These are phyloP conservation scores for Drosophila nigritarsus DNA, from an alignment of 2,888 invertebrate species.

Conservation along the genomic window DNA sequence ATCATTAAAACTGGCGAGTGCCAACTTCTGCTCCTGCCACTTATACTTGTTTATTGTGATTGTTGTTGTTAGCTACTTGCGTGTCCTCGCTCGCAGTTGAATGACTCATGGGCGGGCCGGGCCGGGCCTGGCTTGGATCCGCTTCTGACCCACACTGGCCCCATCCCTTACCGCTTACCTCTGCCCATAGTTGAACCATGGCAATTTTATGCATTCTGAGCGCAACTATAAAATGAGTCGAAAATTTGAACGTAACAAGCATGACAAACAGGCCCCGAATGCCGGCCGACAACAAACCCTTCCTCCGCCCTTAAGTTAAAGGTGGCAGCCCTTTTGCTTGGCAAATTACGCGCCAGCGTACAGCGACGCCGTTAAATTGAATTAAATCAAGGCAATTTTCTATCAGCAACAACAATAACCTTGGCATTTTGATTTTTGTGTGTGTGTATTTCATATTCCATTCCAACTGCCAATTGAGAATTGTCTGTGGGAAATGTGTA, in stretches of 20 bases:
- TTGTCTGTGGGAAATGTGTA: slow-evolving; percentile 47
- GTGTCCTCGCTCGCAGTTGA: slow-evolving; percentile 76
- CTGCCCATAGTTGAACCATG: not conserved
- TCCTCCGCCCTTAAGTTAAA: slow-evolving; percentile 4
- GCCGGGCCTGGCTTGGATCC: not conserved
- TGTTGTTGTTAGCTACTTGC: slow-evolving; percentile 40
- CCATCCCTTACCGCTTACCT: not conserved
- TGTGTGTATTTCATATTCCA: slow-evolving; percentile 5
- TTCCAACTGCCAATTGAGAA: slow-evolving; percentile 33
- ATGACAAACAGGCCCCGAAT: slow-evolving; percentile 16
- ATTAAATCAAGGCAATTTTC: slow-evolving; percentile 80
- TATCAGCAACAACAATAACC: slow-evolving; percentile 52
- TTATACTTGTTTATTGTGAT: slow-evolving; percentile 26
- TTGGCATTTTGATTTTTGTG: slow-evolving; percentile 33
- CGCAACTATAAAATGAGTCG: slow-evolving; percentile 44
- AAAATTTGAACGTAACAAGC: slow-evolving; percentile 40
- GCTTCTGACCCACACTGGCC: slow-evolving; percentile 7
- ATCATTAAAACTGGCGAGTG: slow-evolving; percentile 74
- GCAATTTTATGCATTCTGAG: slow-evolving; percentile 21
- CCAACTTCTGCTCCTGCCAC: slow-evolving; percentile 15
- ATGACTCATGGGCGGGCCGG: slow-evolving; percentile 64
- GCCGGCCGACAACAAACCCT: slow-evolving; percentile 10
- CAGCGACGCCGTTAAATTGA: slow-evolving; percentile 68
- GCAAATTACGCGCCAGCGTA: slow-evolving; percentile 47
- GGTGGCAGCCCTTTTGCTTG: slow-evolving; percentile 35